Conservation (phyloP, 2,888 invertebrate genomes). For the Aspidapion aeneum region DNA sequence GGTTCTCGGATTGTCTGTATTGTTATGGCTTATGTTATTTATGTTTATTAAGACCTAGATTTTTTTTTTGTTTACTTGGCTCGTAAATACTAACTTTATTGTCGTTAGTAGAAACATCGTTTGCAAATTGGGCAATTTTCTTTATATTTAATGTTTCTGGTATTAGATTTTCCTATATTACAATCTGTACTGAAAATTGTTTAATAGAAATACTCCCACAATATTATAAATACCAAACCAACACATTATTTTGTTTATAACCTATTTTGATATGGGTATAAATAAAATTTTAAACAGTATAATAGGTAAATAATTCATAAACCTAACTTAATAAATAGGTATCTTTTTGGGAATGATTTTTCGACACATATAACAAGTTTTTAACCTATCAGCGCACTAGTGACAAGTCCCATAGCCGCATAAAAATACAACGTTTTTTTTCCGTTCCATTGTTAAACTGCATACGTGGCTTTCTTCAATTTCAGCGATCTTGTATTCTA, state of each 20-base stretch:
- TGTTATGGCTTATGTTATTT: constrained; percentile 43
- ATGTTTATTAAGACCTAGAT: constrained; percentile 39
- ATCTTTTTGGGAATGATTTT: constrained; percentile 74
- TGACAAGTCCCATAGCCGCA: constrained; percentile 86
- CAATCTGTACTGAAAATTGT: too few relatives aligned
- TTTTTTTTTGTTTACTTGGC: constrained; percentile 31
- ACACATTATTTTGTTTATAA: too few relatives aligned
- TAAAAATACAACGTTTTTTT: constrained; percentile 78
- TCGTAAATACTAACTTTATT: constrained; percentile 35
- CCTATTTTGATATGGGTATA: background rate
- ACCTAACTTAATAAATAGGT: constrained; percentile 46
- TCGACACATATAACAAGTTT: constrained; percentile 84
- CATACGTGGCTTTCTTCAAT: constrained; percentile 84
- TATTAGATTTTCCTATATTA: too few relatives aligned
- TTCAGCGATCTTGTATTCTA: constrained; percentile 78
- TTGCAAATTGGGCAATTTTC: too few relatives aligned
- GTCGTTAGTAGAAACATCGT: constrained; percentile 46
- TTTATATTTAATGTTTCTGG: too few relatives aligned
- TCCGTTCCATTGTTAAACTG: constrained; percentile 84
- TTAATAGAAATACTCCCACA: too few relatives aligned
- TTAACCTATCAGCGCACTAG: constrained; percentile 74
- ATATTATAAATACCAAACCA: too few relatives aligned
- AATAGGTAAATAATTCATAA: too few relatives aligned
- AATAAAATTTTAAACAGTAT: too few relatives aligned
- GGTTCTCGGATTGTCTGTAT: constrained; percentile 40